phyloP scores from a whole-genome alignment of 2,888 invertebrate genomes.

The Glyphotaelius pellucidus region DNA sequence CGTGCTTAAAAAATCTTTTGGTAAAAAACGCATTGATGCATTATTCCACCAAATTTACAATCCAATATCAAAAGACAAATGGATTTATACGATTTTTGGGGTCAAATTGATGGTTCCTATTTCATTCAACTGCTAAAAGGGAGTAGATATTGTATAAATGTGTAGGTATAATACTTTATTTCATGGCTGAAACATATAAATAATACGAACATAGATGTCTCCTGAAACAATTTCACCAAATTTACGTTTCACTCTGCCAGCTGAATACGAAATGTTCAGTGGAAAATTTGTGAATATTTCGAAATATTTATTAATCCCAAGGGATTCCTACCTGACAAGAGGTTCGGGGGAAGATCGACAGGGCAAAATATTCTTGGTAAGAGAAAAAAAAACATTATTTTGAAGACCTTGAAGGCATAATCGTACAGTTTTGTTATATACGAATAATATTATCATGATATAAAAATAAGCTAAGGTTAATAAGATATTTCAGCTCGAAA shows the following conservation, averaged over 20 bases:
- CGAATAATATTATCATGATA: too few relatives aligned
- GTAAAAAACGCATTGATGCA: not conserved
- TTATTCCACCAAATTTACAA: not conserved
- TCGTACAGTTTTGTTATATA: not conserved
- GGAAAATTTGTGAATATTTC: conserved; percentile 44
- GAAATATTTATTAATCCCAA: conserved; percentile 57
- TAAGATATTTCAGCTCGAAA: too few relatives aligned
- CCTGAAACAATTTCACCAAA: conserved; percentile 6
- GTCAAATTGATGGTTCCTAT: not conserved
- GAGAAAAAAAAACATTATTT: not conserved
- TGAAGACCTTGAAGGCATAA: not conserved
- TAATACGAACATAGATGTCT: not conserved
- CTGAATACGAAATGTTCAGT: conserved; percentile 54
- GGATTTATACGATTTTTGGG: not conserved
- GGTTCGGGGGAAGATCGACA: not conserved
- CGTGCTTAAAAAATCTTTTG: not conserved
- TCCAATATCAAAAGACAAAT: not conserved
- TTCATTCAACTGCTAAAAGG: not conserved
- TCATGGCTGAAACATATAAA: not conserved
- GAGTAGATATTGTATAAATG: not conserved
- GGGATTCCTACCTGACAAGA: conserved; percentile 6
- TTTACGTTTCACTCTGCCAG: conserved; percentile 46
- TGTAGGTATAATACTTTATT: not conserved
- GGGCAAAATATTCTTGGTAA: not conserved
- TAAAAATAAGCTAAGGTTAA: too few relatives aligned